Evolutionary conservation across 2,113 vertebrate species (phyloP).

Genomic region (Trematocara marginatum): DNA sequence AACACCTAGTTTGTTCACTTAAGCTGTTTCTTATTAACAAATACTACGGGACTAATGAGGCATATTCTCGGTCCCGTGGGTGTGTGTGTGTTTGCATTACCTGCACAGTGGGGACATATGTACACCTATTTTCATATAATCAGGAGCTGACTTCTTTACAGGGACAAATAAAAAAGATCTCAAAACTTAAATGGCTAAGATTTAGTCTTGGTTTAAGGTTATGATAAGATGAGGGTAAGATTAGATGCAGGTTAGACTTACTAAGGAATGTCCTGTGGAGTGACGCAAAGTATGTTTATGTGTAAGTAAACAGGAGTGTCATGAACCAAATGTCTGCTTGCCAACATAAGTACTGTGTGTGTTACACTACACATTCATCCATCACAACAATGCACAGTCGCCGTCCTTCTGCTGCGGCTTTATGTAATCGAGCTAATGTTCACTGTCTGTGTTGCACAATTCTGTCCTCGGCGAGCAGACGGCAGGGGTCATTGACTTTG

Average conservation of each 20-base stretch:
- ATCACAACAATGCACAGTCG: neutral
- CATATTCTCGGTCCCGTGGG: neutral
- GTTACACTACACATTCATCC: neutral
- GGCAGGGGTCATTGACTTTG: constrained; percentile 12
- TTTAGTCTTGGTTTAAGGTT: neutral
- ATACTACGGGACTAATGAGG: neutral
- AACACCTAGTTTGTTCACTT: neutral
- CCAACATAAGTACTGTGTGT: neutral
- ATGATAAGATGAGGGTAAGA: neutral
- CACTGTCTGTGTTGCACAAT: constrained; percentile 33
- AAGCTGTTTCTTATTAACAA: neutral
- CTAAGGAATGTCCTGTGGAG: neutral
- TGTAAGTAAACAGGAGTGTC: neutral
- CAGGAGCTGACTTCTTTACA: neutral
- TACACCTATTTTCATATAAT: neutral
- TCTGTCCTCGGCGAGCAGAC: neutral
- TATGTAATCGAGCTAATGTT: constrained; percentile 63
- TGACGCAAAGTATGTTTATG: neutral
- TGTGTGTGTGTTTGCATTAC: neutral
- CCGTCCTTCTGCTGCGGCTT: neutral
- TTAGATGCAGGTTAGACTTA: neutral
- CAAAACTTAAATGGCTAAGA: neutral
- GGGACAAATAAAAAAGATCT: neutral
- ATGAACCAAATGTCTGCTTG: neutral
- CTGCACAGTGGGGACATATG: neutral